Base-by-base conservation (phyloP, 2,888 invertebrate genomes). In the Amphimallon solstitiale region DNA sequence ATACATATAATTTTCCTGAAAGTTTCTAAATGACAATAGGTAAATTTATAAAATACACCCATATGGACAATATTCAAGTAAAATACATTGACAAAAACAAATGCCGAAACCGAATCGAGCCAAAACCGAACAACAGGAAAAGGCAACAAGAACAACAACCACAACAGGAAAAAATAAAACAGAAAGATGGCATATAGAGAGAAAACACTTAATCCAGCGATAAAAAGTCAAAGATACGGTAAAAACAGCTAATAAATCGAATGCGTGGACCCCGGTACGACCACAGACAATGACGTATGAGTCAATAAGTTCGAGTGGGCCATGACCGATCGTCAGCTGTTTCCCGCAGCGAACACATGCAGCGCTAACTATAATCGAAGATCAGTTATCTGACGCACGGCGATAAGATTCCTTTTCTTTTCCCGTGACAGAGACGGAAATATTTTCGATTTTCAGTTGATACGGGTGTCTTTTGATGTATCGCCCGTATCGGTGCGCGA, bases 301-400 rank as follows among this genome's bases (percentile, higher is more conserved):
- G 79, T 79, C 80, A 79, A 80, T 80, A 79, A 79, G 79, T 78
- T 79, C 80, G 79, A 80, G 80, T 80, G 80, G 80, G 79, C 78
- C 78, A 79, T 80, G 80, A 80, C 78, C 79, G 80, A 80, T 80
- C 79, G 80, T 80, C 80, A 80, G 80, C 80, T 79, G 80, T 79
- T 77, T 72, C 77, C 79, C 74, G 78, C 77, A 70, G 79, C 66
- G 79, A 76, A 69, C 78, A 73, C 79, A 79, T 77, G 80, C 79
- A 72, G 80, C 70, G 79, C 77, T 74, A 73, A 74, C 78, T 79
- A 78, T 78, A 79, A 79, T 80, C 80, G 79, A 78, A 79, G 78
- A 79, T 79, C 79, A 78, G 79, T 78, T 80, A 79, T 80, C 79
- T 78, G 79, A 76, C 78, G 75, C 76, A 74, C 65, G 56, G 69